phyloP scores from a whole-genome alignment of 2,888 invertebrate species.

The Amphipoea oculea region DNA sequence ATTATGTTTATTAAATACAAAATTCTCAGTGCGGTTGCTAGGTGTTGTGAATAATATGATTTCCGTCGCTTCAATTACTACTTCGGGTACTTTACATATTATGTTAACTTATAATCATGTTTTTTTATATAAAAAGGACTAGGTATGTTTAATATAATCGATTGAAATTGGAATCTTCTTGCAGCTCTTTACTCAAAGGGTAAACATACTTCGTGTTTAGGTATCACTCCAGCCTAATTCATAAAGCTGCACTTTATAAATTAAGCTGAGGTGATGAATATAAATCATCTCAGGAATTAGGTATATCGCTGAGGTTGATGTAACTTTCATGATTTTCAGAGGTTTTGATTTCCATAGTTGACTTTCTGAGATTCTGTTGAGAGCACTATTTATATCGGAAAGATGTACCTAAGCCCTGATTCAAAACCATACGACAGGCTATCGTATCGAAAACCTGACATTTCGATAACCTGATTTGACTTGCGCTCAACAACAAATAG shows the following conservation, averaged over 20 bases:
- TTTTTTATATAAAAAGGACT: background rate
- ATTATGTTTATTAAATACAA: slow-evolving; percentile 1
- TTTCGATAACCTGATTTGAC: too few relatives aligned
- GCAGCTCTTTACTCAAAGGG: background rate
- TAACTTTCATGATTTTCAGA: background rate
- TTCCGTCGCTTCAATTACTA: background rate
- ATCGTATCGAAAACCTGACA: too few relatives aligned
- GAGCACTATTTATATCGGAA: background rate
- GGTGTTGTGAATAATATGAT: background rate
- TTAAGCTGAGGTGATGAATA: background rate
- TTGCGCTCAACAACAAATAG: too few relatives aligned
- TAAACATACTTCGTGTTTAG: background rate
- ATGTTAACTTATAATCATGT: background rate
- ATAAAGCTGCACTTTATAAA: background rate
- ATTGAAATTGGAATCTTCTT: background rate
- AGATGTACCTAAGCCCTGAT: too few relatives aligned
- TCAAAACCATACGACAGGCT: too few relatives aligned
- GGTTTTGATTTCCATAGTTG: background rate
- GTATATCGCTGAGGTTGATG: background rate
- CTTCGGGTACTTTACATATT: background rate
- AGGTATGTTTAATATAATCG: too few relatives aligned
- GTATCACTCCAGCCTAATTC: too few relatives aligned
- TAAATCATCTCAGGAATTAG: background rate
- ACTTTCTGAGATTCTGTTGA: background rate
- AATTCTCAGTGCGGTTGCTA: background rate